Percentiles rank a stretch among this genome's conserved stretches.
Conservation (phyloP, 1,140 invertebrate species). For the Heterodera schachtii region DNA sequence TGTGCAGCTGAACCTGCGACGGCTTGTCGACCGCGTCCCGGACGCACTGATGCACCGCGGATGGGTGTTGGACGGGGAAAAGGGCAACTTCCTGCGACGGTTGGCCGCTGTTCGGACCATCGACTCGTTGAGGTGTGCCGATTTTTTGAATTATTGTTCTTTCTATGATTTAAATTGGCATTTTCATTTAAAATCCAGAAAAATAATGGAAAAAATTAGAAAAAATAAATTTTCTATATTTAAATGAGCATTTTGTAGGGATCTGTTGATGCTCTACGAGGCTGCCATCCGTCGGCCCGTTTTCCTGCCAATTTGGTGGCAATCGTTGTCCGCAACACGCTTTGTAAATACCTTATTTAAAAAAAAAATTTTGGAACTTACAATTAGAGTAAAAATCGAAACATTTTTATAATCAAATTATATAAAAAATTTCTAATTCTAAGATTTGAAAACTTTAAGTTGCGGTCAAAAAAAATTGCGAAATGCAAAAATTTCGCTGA, state of each 20-base stretch:
- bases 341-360: not conserved
- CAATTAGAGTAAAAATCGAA: too few relatives aligned
- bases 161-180: slow-evolving; percentile 19
- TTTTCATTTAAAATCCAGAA: too few relatives aligned
- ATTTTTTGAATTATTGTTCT: not conserved
- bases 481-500: too few relatives aligned
- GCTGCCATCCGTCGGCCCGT: slow-evolving; percentile 47
- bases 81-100: slow-evolving; percentile 36
- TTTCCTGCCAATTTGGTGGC: slow-evolving; percentile 49
- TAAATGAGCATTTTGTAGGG: slow-evolving; percentile 10
- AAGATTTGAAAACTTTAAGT: too few relatives aligned
- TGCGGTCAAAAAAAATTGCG: too few relatives aligned
- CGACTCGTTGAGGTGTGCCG: slow-evolving; percentile 16
- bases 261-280: slow-evolving; percentile 47
- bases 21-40: slow-evolving; percentile 44
- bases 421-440: too few relatives aligned
- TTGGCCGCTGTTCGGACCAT: not conserved
- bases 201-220: not conserved
- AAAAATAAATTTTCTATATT: not conserved
- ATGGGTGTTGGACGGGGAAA: slow-evolving; percentile 41
- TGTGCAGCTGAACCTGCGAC: slow-evolving; percentile 42
- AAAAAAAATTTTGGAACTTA: too few relatives aligned
- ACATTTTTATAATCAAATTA: too few relatives aligned
- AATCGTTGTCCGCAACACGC: slow-evolving; percentile 46
- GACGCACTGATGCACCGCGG: slow-evolving; percentile 53